Percentiles rank a stretch among this genome's conserved stretches.
These are phyloP conservation scores for Standfussiana lucernea DNA, from an alignment of 2,888 invertebrate genomes.

Conservation along the genomic window DNA sequence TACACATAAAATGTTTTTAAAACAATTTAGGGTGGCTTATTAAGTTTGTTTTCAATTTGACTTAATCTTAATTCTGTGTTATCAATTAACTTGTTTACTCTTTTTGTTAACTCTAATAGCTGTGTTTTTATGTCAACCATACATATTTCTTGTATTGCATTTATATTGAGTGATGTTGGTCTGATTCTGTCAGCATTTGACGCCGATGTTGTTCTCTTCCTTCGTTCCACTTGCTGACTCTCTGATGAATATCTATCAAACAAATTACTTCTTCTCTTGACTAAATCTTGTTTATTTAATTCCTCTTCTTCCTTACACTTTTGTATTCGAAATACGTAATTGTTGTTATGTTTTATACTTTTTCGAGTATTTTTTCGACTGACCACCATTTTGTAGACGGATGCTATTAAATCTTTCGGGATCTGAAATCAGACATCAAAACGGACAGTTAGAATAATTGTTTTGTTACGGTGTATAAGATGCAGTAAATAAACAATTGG, in stretches of 20 bases:
- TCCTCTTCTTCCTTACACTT: conserved; percentile 80
- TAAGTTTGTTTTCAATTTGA: conserved; percentile 80
- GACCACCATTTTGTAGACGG: conserved; percentile 94
- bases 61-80: conserved; percentile 78
- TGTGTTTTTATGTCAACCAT: conserved; percentile 88
- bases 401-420: conserved; percentile 94
- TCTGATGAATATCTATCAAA: conserved; percentile 86
- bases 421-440: conserved; percentile 81
- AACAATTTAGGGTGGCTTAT: conserved; percentile 71
- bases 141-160: conserved; percentile 88
- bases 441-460: not conserved
- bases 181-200: conserved; percentile 77
- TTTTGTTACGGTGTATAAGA: not conserved
- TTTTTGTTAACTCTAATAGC: conserved; percentile 83
- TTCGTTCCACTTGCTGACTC: conserved; percentile 84
- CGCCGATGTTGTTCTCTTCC: conserved; percentile 81
- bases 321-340: conserved; percentile 84
- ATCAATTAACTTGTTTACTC: conserved; percentile 83
- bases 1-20: not conserved
- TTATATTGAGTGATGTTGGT: conserved; percentile 83
- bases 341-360: conserved; percentile 88
- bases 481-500: not conserved
- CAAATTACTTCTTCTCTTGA: conserved; percentile 87
- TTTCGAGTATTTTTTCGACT: conserved; percentile 92
- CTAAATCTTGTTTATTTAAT: conserved; percentile 73